A percentile compares a stretch with the other conserved stretches of the same genome.
These are phyloP conservation scores for Metridium senile DNA, from an alignment of 92 coral and sea anemone genomes.

Conservation along the genomic window DNA sequence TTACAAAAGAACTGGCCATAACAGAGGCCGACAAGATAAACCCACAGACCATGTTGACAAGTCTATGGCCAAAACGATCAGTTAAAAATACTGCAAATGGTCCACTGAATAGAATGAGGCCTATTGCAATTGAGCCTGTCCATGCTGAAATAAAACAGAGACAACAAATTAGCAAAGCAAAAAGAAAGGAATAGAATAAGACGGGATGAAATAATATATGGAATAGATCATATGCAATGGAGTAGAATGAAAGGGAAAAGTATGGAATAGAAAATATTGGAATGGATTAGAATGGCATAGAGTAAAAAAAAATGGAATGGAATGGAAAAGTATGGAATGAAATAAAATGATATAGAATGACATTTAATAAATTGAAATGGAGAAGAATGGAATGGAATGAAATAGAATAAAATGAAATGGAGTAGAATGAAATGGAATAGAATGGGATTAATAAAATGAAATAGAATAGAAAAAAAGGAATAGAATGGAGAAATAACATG, in stretches of 20 bases:
- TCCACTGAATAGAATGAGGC: conserved; percentile 7
- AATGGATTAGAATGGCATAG: too few species aligned
- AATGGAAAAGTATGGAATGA: too few species aligned
- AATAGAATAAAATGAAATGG: too few species aligned
- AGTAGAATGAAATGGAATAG: too few species aligned
- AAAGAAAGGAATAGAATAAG: not conserved
- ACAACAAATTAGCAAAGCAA: not conserved
- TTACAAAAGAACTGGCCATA: conserved; percentile 34
- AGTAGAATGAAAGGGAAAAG: not conserved
- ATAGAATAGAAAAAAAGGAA: too few species aligned
- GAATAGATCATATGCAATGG: not conserved
- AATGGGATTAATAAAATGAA: too few species aligned
- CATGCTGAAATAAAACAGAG: conserved; percentile 13
- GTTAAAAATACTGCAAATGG: conserved; percentile 20
- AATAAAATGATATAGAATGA: too few species aligned
- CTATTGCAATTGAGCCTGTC: conserved; percentile 23
- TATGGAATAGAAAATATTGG: not conserved
- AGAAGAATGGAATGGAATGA: too few species aligned
- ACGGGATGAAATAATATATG: not conserved
- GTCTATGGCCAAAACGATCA: conserved; percentile 26
- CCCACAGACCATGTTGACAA: conserved; percentile 11
- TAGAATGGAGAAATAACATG: too few species aligned
- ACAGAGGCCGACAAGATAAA: conserved; percentile 21
- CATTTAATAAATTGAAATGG: too few species aligned
- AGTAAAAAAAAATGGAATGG: too few species aligned